A percentile compares a stretch with the other conserved stretches of the same genome.
Conservation (phyloP, 1,140 invertebrate species). For the Acromyrmex heyeri region DNA sequence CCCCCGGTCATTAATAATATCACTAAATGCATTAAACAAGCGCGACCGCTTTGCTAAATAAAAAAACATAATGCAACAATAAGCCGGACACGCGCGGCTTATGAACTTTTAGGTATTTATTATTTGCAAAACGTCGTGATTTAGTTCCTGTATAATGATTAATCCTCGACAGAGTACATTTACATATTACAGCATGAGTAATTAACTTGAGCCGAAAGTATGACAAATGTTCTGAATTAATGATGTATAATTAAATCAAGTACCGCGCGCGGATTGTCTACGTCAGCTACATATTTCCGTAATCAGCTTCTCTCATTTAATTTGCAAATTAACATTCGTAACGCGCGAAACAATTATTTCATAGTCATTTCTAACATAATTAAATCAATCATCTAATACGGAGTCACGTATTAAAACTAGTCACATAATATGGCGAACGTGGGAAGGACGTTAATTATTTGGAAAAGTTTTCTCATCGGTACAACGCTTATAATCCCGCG, state of each 20-base stretch:
- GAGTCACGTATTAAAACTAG: constrained; percentile 29
- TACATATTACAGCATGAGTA: constrained; percentile 65
- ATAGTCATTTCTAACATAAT: constrained; percentile 56
- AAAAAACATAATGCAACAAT: constrained; percentile 53
- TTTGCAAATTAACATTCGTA: constrained; percentile 64
- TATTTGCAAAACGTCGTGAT: constrained; percentile 61
- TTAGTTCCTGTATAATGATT: constrained; percentile 57
- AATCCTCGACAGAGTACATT: constrained; percentile 62
- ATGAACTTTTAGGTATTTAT: constrained; percentile 65
- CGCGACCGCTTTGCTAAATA: constrained; percentile 35
- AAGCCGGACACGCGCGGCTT: constrained; percentile 46
- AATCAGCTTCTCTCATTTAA: constrained; percentile 65
- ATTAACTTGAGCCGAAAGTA: constrained; percentile 65
- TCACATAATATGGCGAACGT: background rate
- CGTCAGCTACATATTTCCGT: constrained; percentile 62
- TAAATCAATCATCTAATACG: constrained; percentile 55
- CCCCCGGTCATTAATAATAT: constrained; percentile 55
- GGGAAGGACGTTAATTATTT: constrained; percentile 21
- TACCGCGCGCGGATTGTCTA: constrained; percentile 56
- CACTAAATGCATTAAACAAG: constrained; percentile 54
- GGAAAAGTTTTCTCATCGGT: constrained; percentile 12
- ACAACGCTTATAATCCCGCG: constrained; percentile 26
- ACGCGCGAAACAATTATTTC: constrained; percentile 62
- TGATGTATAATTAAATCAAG: constrained; percentile 66
- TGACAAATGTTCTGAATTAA: constrained; percentile 64